Percentiles rank a stretch among this genome's conserved stretches.
Conservation (phyloP, 2,888 invertebrate species). For the Drosophila affinis region DNA sequence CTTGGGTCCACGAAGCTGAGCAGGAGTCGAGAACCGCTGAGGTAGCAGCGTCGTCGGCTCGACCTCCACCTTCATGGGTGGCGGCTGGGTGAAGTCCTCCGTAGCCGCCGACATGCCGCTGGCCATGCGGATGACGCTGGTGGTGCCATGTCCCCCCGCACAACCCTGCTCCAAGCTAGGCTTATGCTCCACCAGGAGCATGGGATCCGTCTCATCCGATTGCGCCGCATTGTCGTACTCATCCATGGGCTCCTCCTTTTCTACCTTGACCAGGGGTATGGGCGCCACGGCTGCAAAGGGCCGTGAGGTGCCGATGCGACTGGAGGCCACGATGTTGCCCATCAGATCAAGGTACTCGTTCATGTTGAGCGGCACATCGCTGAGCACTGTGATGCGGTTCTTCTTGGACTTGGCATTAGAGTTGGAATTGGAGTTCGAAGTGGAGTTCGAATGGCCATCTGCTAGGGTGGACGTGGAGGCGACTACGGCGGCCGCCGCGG, state of each 20-base stretch:
- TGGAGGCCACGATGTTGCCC: constrained; percentile 83
- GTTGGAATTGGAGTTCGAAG: constrained; percentile 39
- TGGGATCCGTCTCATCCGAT: background rate
- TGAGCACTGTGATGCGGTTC: constrained; percentile 82
- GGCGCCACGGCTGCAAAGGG: constrained; percentile 70
- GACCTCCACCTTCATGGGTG: constrained; percentile 68
- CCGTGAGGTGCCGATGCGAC: constrained; percentile 76
- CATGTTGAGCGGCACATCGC: constrained; percentile 83
- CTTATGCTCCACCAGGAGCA: constrained; percentile 48
- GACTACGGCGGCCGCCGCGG: constrained; percentile 21
- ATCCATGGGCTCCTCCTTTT: constrained; percentile 81
- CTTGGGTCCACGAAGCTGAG: constrained; percentile 76
- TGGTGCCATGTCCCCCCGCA: constrained; percentile 64
- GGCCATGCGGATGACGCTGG: constrained; percentile 83
- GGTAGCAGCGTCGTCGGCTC: constrained; percentile 57
- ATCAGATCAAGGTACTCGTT: constrained; percentile 83
- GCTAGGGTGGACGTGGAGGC: constrained; percentile 3
- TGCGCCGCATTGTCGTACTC: constrained; percentile 64
- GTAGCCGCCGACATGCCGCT: constrained; percentile 53
- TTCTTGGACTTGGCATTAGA: constrained; percentile 64
- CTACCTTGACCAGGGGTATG: constrained; percentile 80
- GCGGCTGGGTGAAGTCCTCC: constrained; percentile 73
- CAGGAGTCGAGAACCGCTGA: constrained; percentile 67
- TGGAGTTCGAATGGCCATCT: constrained; percentile 43
- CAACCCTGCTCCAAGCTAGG: constrained; percentile 57